A percentile compares a stretch with the other conserved stretches of the same genome.
phyloP scores from a whole-genome alignment of 2,113 vertebrate genomes.

The Sebastes fasciatus region DNA sequence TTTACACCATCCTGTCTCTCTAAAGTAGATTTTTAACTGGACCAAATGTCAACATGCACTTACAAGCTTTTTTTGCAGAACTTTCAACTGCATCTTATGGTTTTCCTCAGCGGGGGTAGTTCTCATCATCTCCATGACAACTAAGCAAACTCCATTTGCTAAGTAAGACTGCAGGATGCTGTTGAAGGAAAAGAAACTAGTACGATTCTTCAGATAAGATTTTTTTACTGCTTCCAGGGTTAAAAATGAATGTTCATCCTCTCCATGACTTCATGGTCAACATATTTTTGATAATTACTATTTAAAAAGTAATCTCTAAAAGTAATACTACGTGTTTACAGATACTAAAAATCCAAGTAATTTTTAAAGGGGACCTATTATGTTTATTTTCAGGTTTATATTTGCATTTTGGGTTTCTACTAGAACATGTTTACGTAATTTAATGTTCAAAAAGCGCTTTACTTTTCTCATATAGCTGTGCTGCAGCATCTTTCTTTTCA shows the following conservation, averaged over 20 bases:
- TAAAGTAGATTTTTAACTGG: not conserved
- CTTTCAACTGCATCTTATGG: not conserved
- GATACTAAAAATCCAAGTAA: not conserved
- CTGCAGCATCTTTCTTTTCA: too few relatives aligned
- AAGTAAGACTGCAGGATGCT: not conserved
- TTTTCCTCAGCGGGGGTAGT: not conserved
- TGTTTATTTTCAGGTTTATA: too few relatives aligned
- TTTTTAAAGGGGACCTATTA: not conserved
- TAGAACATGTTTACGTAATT: too few relatives aligned
- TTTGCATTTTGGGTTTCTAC: too few relatives aligned
- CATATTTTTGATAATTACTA: not conserved
- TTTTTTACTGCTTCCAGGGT: not conserved
- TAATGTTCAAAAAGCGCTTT: too few relatives aligned
- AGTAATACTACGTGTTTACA: not conserved
- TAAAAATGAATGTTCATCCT: not conserved
- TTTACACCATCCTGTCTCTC: not conserved
- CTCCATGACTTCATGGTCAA: too few relatives aligned
- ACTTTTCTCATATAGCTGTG: too few relatives aligned
- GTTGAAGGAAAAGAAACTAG: not conserved
- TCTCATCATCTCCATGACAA: not conserved
- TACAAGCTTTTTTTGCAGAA: not conserved
- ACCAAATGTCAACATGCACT: not conserved
- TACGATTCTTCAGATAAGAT: not conserved
- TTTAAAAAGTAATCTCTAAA: not conserved
- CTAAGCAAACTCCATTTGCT: not conserved